phyloP scores from a whole-genome alignment of 2,888 invertebrate genomes.

The Polyommatus iphigenia region DNA sequence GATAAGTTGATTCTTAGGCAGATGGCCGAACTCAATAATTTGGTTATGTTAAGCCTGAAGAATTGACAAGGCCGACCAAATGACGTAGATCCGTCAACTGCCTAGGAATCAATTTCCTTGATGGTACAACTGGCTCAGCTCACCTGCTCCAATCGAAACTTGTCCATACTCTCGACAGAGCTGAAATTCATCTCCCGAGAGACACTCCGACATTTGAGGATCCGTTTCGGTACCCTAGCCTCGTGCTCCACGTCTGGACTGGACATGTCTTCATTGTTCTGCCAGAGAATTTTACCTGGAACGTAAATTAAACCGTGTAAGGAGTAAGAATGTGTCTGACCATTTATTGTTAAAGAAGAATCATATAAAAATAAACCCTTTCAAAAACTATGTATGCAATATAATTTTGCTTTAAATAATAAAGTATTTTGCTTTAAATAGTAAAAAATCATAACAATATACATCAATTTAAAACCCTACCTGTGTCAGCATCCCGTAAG shows the following conservation, averaged over 20 bases:
- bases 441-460: not conserved
- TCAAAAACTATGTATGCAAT: too few relatives aligned
- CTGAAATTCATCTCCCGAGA: constrained; percentile 95
- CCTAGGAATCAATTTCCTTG: too few relatives aligned
- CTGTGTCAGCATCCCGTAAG: constrained; percentile 93
- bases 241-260: constrained; percentile 94
- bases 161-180: constrained; percentile 95
- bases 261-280: constrained; percentile 97
- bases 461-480: constrained; percentile 45
- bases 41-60: too few relatives aligned
- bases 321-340: not conserved
- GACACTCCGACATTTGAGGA: constrained; percentile 95
- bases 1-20: too few relatives aligned
- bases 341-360: not conserved
- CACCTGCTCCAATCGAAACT: constrained; percentile 94
- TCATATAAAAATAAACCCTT: not conserved
- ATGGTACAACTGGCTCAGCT: not conserved
- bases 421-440: not conserved
- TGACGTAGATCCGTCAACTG: too few relatives aligned
- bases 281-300: constrained; percentile 95
- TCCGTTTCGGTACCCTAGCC: constrained; percentile 97
- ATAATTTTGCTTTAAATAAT: not conserved
- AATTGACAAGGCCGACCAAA: too few relatives aligned
- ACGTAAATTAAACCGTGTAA: constrained; percentile 33
- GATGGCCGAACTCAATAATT: too few relatives aligned